These are phyloP conservation scores for Megaceryle torquata DNA, from an alignment of 2,113 vertebrate genomes.

Conservation along the genomic window DNA sequence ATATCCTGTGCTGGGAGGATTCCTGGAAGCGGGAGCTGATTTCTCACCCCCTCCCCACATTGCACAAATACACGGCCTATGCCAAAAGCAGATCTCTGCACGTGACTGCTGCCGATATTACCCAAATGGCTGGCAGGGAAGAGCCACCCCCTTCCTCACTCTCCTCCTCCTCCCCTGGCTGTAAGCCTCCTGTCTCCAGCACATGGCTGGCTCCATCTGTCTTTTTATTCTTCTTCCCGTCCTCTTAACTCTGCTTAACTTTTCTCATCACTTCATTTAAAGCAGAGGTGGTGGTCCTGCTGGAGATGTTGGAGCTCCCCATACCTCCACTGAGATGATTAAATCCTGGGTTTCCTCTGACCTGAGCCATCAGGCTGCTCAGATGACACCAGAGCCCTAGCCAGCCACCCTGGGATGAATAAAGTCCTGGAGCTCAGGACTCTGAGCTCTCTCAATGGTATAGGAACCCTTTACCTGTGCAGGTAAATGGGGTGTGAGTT, in stretches of 20 bases:
- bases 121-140: neutral
- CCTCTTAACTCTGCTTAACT: neutral
- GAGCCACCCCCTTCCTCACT: neutral
- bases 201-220: neutral
- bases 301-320: neutral
- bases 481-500: neutral
- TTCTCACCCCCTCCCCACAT: neutral
- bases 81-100: neutral
- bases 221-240: neutral
- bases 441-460: neutral
- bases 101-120: neutral
- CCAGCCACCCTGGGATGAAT: neutral
- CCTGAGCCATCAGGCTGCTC: neutral
- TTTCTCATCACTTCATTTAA: neutral
- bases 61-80: neutral
- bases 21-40: slow-evolving; percentile 13
- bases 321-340: neutral
- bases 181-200: neutral
- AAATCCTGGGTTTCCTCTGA: neutral
- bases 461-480: neutral
- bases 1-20: neutral
- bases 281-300: neutral
- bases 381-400: neutral
- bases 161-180: neutral
- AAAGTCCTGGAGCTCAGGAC: neutral